These are phyloP conservation scores for Montipora cactus DNA, from an alignment of 64 coral and sea anemone species.

Conservation along the genomic window DNA sequence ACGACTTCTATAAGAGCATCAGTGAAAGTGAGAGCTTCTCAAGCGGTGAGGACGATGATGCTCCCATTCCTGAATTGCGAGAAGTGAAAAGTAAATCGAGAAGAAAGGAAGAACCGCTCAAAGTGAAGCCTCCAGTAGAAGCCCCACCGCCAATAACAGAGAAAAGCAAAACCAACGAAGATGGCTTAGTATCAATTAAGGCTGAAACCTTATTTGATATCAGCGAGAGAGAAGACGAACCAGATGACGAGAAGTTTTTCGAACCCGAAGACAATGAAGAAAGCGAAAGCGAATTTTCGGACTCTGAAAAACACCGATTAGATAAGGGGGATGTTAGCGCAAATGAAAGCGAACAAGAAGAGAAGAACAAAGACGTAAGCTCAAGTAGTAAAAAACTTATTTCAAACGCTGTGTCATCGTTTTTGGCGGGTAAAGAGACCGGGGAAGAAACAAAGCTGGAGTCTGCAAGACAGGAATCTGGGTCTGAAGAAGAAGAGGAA, in stretches of 20 bases:
- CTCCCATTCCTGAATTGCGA: slow-evolving; percentile 33
- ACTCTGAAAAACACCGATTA: not conserved
- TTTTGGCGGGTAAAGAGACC: not conserved
- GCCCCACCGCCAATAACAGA: not conserved
- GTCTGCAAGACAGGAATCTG: not conserved
- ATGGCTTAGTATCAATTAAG: slow-evolving; percentile 48
- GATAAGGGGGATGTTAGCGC: not conserved
- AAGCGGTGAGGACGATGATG: slow-evolving; percentile 69
- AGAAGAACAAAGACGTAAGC: slow-evolving; percentile 10
- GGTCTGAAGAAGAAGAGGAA: not conserved
- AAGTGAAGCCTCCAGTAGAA: slow-evolving; percentile 13
- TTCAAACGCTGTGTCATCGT: slow-evolving; percentile 41
- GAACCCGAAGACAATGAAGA: slow-evolving; percentile 34
- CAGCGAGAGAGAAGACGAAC: slow-evolving; percentile 56
- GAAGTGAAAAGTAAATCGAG: slow-evolving; percentile 73
- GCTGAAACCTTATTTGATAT: slow-evolving; percentile 74
- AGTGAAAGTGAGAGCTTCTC: slow-evolving; percentile 71
- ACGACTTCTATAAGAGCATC: slow-evolving; percentile 55
- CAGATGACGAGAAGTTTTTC: slow-evolving; percentile 16
- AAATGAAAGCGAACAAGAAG: slow-evolving; percentile 44
- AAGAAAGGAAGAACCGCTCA: slow-evolving; percentile 15
- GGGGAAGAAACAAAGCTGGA: not conserved
- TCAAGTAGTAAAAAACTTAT: not conserved
- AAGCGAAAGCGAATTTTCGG: not conserved
- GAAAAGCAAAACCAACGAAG: not conserved